Evolutionary conservation across 2,113 vertebrate species (phyloP).

Genomic region (Rhegmatorhina hoffmannsi): DNA sequence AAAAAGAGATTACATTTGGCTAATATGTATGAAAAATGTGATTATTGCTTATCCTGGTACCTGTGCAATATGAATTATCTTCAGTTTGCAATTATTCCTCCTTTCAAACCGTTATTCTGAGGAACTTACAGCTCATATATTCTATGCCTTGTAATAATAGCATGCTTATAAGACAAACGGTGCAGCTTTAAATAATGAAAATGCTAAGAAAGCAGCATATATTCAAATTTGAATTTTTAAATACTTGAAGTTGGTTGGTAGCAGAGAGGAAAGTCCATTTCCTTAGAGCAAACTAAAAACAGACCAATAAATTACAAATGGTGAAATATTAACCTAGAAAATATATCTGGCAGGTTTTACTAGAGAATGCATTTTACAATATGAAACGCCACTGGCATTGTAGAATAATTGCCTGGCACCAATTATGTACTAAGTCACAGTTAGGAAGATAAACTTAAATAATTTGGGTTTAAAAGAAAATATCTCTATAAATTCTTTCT

Average conservation of each 20-base stretch:
- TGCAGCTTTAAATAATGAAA: slow-evolving; percentile 12
- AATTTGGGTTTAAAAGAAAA: not conserved
- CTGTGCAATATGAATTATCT: slow-evolving; percentile 49
- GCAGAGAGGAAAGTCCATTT: not conserved
- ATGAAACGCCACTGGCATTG: not conserved
- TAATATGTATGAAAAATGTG: slow-evolving; percentile 32
- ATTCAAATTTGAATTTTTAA: not conserved
- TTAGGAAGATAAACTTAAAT: not conserved
- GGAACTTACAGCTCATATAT: not conserved
- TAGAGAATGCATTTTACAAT: not conserved
- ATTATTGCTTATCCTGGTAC: slow-evolving; percentile 52
- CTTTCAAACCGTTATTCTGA: slow-evolving; percentile 31
- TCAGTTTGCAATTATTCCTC: slow-evolving; percentile 45
- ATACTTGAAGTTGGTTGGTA: not conserved
- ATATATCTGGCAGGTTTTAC: not conserved
- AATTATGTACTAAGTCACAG: not conserved
- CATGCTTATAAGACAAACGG: not conserved
- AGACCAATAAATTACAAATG: not conserved
- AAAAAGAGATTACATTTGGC: slow-evolving; percentile 46
- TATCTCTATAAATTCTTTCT: not conserved
- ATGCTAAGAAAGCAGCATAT: not conserved
- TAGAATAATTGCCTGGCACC: not conserved
- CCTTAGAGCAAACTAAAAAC: not conserved
- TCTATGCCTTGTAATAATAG: not conserved
- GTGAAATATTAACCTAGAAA: not conserved